Evolutionary conservation across 2,797 vertebrate genomes (phyloP).

Genomic region (Toxotes lorentzi): DNA sequence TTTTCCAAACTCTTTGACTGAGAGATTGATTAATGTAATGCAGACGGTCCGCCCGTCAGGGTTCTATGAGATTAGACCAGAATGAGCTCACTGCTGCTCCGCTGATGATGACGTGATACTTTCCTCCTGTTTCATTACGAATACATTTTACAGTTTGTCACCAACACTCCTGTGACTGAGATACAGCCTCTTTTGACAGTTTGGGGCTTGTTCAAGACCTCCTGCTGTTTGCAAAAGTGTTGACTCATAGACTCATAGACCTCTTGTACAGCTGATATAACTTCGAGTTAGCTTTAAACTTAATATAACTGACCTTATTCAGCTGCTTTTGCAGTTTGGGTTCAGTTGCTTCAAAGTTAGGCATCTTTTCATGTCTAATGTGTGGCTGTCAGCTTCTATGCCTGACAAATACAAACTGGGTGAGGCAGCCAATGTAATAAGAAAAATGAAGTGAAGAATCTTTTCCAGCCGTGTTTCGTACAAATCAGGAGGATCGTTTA

Average conservation of each 20-base stretch:
- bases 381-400: background rate
- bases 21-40: constrained; percentile 8
- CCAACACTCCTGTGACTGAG: background rate
- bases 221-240: no score
- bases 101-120: background rate
- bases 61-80: constrained; percentile 16
- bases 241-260: constrained; percentile 10
- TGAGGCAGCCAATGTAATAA: background rate
- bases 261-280: background rate
- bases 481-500: background rate
- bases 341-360: background rate
- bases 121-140: background rate
- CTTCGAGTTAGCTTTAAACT: background rate
- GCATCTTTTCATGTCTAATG: background rate
- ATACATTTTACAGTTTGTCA: background rate
- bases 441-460: background rate
- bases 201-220: background rate
- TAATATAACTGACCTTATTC: background rate
- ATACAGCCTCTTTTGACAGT: background rate
- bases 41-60: background rate
- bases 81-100: constrained; percentile 7
- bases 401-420: background rate
- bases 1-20: constrained; percentile 17
- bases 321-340: background rate
- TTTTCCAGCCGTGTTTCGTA: background rate